These are phyloP conservation scores for Caenorhabditis sinica DNA, from an alignment of 2,888 invertebrate genomes.

Conservation along the genomic window DNA sequence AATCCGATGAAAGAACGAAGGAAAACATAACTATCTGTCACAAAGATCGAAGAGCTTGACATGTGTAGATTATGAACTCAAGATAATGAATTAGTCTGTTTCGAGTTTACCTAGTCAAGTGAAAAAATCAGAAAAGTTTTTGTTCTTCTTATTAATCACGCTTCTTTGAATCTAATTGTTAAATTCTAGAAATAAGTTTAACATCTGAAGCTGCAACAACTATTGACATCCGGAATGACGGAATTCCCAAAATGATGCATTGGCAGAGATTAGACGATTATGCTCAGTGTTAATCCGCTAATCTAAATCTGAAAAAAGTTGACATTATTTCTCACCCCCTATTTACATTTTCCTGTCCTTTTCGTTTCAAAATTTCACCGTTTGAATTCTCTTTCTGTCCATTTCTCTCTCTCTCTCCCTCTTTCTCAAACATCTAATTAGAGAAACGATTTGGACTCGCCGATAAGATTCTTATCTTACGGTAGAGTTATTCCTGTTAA, in stretches of 20 bases:
- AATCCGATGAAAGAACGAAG: background rate
- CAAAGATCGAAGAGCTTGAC: background rate
- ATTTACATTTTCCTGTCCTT: background rate
- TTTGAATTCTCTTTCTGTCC: background rate
- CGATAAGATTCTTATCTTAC: slow-evolving; percentile 24
- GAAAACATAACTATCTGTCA: background rate
- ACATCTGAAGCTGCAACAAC: too few species aligned
- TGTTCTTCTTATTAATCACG: too few species aligned
- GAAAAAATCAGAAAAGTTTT: too few species aligned
- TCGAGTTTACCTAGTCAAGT: too few species aligned
- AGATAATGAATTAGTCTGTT: too few species aligned
- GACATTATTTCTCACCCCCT: background rate
- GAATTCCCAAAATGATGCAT: too few species aligned
- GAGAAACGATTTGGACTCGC: slow-evolving; percentile 20
- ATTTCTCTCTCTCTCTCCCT: background rate
- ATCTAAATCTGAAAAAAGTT: background rate
- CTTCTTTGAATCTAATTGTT: too few species aligned
- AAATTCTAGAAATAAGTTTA: too few species aligned
- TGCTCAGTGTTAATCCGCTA: background rate
- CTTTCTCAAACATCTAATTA: slow-evolving; percentile 9
- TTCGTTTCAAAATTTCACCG: background rate
- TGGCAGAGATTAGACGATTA: background rate
- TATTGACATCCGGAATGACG: too few species aligned
- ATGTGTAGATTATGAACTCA: background rate
- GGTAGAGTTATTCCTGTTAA: slow-evolving; percentile 31